phyloP scores from a whole-genome alignment of 92 coral and sea anemone genomes.

The Zoanthus sociatus region DNA sequence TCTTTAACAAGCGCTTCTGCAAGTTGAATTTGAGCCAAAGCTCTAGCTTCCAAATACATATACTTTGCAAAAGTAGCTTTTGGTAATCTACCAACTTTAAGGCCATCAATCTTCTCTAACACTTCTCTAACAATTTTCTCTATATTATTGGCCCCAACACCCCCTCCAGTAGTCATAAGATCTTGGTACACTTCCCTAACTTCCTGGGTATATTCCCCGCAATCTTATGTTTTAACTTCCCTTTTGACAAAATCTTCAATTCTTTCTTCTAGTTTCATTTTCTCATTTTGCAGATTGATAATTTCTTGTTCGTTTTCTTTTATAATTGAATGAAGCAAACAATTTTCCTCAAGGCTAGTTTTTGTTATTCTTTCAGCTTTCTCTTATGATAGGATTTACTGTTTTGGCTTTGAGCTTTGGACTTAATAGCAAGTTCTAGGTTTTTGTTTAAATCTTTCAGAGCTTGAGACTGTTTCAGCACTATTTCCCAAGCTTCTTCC shows the following conservation, averaged over 20 bases:
- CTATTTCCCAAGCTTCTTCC: conserved; percentile 24
- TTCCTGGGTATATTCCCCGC: no score
- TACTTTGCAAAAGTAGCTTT: conserved; percentile 42
- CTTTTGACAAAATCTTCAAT: no score
- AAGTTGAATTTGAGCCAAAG: conserved; percentile 41
- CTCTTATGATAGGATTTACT: conserved; percentile 9
- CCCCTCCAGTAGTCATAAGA: not conserved
- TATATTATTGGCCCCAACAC: conserved; percentile 4
- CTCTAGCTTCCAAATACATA: conserved; percentile 40
- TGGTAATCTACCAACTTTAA: not conserved
- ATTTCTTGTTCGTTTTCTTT: conserved; percentile 43
- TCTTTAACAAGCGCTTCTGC: conserved; percentile 39
- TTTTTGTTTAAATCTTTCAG: not conserved
- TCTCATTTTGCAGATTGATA: conserved; percentile 29
- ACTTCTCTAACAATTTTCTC: conserved; percentile 8
- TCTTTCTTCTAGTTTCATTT: not conserved
- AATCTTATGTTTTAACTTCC: no score
- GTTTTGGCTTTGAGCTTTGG: conserved; percentile 23
- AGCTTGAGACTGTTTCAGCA: not conserved
- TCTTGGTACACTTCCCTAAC: not conserved
- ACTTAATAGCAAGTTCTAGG: conserved; percentile 14
- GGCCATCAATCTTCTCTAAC: not conserved
- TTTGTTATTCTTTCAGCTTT: not conserved
- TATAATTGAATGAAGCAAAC: conserved; percentile 28
- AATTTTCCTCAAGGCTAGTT: conserved; percentile 12